Percentiles rank a stretch among this genome's conserved stretches.
Conservation (phyloP, 2,797 vertebrate genomes). For the Chrosomus eos region DNA sequence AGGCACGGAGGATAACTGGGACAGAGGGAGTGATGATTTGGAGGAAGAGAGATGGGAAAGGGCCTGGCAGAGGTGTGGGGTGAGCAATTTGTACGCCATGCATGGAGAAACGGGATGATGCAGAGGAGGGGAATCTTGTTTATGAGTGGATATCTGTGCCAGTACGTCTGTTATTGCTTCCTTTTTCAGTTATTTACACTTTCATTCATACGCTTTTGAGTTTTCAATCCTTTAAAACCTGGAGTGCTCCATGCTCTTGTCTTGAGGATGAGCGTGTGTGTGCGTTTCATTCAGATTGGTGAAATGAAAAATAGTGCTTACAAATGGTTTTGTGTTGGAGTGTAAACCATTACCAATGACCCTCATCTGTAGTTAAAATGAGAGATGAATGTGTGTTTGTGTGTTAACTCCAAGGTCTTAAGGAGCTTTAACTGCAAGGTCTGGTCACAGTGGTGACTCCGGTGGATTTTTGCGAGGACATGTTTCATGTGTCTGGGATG, state of each 20-base stretch:
- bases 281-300: background rate
- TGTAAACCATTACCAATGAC: background rate
- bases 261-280: background rate
- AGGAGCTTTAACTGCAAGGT: background rate
- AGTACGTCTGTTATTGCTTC: conserved; percentile 17
- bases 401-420: conserved; percentile 24
- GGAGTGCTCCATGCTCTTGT: background rate
- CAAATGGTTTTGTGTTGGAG: background rate
- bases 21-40: conserved; percentile 43
- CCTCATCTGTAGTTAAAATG: conserved; percentile 15
- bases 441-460: conserved; percentile 18
- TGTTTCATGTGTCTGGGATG: conserved; percentile 67
- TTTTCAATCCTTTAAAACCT: background rate
- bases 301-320: background rate
- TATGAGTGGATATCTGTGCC: background rate
- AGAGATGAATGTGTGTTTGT: conserved; percentile 15
- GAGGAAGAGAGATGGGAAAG: conserved; percentile 36
- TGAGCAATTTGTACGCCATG: conserved; percentile 29
- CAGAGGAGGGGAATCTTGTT: conserved; percentile 5
- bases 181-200: conserved; percentile 23
- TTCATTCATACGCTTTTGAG: conserved; percentile 16
- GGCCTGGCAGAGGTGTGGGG: conserved; percentile 21
- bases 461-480: conserved; percentile 63
- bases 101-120: conserved; percentile 6
- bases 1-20: conserved; percentile 30